Evolutionary conservation across 2,113 vertebrate species (phyloP).

Genomic region (Lates calcarifer): DNA sequence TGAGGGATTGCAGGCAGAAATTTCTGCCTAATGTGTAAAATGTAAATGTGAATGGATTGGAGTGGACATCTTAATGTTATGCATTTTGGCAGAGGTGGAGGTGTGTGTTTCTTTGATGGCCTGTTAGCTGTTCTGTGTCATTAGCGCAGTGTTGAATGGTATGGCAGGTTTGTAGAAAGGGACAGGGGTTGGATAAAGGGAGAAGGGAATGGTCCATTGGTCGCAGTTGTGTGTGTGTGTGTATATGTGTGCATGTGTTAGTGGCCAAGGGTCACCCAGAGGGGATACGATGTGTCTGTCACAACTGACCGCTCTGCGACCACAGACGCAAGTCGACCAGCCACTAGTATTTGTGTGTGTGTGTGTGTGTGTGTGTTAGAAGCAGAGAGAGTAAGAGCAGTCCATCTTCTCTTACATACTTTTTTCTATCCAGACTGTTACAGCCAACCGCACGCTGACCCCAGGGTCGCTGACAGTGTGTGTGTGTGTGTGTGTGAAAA

Average conservation of each 20-base stretch:
- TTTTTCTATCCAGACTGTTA: conserved; percentile 69
- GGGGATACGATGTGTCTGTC: conserved; percentile 78
- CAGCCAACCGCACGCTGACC: conserved; percentile 82
- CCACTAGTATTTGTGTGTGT: conserved; percentile 39
- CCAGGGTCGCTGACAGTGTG: conserved; percentile 22
- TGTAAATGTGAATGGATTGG: conserved; percentile 37
- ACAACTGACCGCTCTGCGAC: conserved; percentile 78
- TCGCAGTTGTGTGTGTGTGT: conserved; percentile 32
- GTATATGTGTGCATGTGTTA: conserved; percentile 36
- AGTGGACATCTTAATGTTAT: conserved; percentile 70
- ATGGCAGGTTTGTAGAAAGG: conserved; percentile 56
- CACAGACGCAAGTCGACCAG: conserved; percentile 66
- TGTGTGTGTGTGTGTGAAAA: conserved; percentile 35
- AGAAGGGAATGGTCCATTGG: conserved; percentile 64
- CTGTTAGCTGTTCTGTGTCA: conserved; percentile 80
- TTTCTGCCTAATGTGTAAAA: conserved; percentile 22
- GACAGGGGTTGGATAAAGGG: conserved; percentile 59
- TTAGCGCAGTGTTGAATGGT: conserved; percentile 73
- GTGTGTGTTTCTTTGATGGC: conserved; percentile 48
- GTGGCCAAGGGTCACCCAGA: conserved; percentile 75
- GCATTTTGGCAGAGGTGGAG: conserved; percentile 50
- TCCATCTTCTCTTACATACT: conserved; percentile 56
- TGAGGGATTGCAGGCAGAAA: neutral
- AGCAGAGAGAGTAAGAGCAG: conserved; percentile 57
- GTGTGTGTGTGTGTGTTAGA: conserved; percentile 33